Base-by-base conservation (phyloP, 2,797 vertebrate species). In the Myiothlypis coronata region DNA sequence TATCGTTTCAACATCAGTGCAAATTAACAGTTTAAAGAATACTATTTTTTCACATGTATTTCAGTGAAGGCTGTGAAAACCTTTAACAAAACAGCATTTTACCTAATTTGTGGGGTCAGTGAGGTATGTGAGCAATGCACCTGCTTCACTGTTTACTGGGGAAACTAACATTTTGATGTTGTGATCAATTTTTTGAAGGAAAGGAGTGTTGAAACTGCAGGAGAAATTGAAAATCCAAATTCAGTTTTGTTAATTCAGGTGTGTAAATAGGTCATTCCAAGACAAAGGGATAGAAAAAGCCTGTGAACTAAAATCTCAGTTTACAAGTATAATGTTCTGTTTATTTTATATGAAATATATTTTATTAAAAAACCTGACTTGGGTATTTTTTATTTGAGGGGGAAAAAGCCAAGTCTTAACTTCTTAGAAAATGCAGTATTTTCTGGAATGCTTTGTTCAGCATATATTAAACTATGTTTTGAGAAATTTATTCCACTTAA, bases 401-500 rank as follows among this genome's bases (percentile, higher is more conserved):
- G 4, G 1, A 3, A 47, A 57, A 27, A 64, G 2, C 43, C 65
- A 49, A 19, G 6, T 23, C 34, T 71, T 46, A 46, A 59, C 34
- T n/a, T 82, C 75, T 86, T 64, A 70, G 61, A 90, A 90, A 89
- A 74, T 49, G n/a, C 39, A 28, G 5, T 52, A 21, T 52, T 92
- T 94, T 90, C 63, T 89, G 60, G 35, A 81, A 78, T 91, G 68
- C 56, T 72, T 77, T 32, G 26, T 92, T 91, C 75, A 82, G 35
- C 34, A 57, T 72, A 47, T 87, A 63, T 53, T 68, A 59, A 95
- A 83, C 28, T 71, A 30, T 69, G 92, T 94, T 91, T 93, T 90
- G 79, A 94, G 83, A 94, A 93, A 72, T 93, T 34, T 71, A 94
- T 93, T 94, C 75, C 8, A 39, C 90, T 93, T 80, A 89, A 97